These are phyloP conservation scores for Odontamblyopus lacepedii DNA, from an alignment of 2,797 vertebrate genomes.

Conservation along the genomic window DNA sequence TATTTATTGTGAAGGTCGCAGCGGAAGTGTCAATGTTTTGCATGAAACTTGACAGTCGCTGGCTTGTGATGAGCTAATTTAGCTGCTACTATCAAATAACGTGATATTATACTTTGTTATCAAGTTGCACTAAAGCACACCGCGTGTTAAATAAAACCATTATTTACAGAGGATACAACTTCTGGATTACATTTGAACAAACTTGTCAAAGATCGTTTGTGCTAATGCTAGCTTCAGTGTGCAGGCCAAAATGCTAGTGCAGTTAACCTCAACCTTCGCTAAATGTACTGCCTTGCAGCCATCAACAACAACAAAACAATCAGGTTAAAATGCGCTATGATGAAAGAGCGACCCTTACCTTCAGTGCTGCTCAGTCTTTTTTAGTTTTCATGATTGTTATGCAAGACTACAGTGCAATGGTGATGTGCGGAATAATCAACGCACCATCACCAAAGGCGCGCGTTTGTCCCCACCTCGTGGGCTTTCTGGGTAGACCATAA, in stretches of 20 bases:
- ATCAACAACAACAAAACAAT: background rate
- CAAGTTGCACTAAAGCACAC: background rate
- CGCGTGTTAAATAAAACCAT: background rate
- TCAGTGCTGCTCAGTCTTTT: slow-evolving; percentile 51
- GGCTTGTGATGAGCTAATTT: slow-evolving; percentile 58
- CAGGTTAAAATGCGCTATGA: background rate
- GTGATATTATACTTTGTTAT: background rate
- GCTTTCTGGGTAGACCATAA: background rate
- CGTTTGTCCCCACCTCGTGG: slow-evolving; percentile 69
- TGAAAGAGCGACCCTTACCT: slow-evolving; percentile 56
- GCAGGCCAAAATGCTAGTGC: slow-evolving; percentile 46
- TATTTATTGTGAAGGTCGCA: slow-evolving; percentile 24
- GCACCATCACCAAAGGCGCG: slow-evolving; percentile 49
- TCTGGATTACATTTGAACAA: slow-evolving; percentile 26
- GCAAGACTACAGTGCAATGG: slow-evolving; percentile 66
- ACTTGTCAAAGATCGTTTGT: slow-evolving; percentile 43
- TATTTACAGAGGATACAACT: slow-evolving; percentile 18
- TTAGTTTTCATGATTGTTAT: slow-evolving; percentile 71
- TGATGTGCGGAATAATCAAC: slow-evolving; percentile 66
- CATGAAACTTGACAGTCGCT: slow-evolving; percentile 2
- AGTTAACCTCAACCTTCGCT: slow-evolving; percentile 32
- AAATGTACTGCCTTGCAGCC: slow-evolving; percentile 9
- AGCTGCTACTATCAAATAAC: slow-evolving; percentile 45
- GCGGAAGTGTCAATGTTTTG: slow-evolving; percentile 8
- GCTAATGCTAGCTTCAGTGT: slow-evolving; percentile 40